Percentiles rank a stretch among this genome's conserved stretches.
phyloP scores from a whole-genome alignment of 2,797 vertebrate species.

The Acipenser oxyrinchus region DNA sequence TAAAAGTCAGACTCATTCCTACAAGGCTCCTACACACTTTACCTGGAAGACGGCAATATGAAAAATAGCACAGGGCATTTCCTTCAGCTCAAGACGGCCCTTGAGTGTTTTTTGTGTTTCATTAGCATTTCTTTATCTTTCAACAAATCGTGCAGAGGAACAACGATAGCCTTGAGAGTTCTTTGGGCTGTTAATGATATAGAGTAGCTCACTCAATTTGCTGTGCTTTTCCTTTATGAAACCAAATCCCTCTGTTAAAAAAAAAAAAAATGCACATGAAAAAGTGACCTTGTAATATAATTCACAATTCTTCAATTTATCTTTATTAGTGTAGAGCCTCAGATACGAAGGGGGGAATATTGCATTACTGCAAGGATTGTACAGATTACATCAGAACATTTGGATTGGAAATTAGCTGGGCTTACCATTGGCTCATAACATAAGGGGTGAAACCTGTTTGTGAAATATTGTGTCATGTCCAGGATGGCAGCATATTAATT shows the following conservation, averaged over 20 bases:
- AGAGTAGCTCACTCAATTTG: slow-evolving; percentile 9
- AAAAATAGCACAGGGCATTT: slow-evolving; percentile 7
- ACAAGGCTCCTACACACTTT: slow-evolving; percentile 15
- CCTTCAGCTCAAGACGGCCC: slow-evolving; percentile 12
- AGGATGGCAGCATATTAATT: slow-evolving; percentile 10
- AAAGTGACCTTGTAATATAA: slow-evolving; percentile 30
- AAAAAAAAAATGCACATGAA: slow-evolving; percentile 18
- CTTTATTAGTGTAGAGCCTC: slow-evolving; percentile 24
- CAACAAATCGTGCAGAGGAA: slow-evolving; percentile 11
- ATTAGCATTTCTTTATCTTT: slow-evolving; percentile 15
- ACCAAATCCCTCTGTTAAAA: slow-evolving; percentile 25
- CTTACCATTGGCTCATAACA: slow-evolving; percentile 49
- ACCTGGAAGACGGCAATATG: slow-evolving; percentile 10
- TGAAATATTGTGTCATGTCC: slow-evolving; percentile 38
- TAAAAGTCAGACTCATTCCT: slow-evolving; percentile 25
- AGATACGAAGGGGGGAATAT: slow-evolving; percentile 45
- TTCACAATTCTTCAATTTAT: slow-evolving; percentile 33
- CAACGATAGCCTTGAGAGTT: slow-evolving; percentile 15
- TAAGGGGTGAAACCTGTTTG: slow-evolving; percentile 47
- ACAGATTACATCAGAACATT: slow-evolving; percentile 43
- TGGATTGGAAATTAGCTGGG: slow-evolving; percentile 44
- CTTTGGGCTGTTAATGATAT: slow-evolving; percentile 19
- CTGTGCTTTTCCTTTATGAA: slow-evolving; percentile 31
- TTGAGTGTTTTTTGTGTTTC: slow-evolving; percentile 20
- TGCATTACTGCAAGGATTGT: slow-evolving; percentile 36